Conservation (phyloP, 1,140 invertebrate genomes). For the Conus ventricosus region DNA sequence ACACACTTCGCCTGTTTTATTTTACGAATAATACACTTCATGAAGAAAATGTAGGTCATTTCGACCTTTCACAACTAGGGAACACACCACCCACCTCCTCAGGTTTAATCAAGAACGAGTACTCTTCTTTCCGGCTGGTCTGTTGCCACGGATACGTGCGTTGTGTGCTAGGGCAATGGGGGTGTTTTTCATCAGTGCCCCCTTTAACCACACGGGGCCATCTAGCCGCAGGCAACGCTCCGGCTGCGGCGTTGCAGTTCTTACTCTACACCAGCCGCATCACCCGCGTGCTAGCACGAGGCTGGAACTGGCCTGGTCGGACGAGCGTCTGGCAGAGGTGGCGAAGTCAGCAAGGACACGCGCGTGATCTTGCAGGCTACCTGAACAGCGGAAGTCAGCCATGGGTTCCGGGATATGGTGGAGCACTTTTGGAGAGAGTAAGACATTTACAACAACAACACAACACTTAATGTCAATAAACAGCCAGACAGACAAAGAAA, state of each 20-base stretch:
- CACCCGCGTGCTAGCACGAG: background rate
- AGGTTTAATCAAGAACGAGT: too few relatives aligned
- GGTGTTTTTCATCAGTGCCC: conserved; percentile 20
- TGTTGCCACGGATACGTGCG: background rate
- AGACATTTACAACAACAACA: background rate
- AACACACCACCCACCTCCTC: too few relatives aligned
- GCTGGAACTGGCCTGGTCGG: background rate
- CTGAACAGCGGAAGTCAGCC: conserved; percentile 33
- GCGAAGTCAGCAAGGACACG: conserved; percentile 41
- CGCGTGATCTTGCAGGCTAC: conserved; percentile 82
- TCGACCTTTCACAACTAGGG: too few relatives aligned
- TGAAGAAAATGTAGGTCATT: too few relatives aligned
- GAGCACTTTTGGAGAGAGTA: conserved; percentile 81
- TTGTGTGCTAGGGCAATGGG: conserved; percentile 38
- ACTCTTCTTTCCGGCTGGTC: too few relatives aligned
- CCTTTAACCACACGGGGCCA: conserved; percentile 48
- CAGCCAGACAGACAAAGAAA: too few relatives aligned
- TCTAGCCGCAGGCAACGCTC: conserved; percentile 38
- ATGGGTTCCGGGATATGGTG: conserved; percentile 84
- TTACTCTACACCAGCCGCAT: conserved; percentile 29
- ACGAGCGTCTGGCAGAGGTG: conserved; percentile 13
- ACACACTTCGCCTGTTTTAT: too few relatives aligned
- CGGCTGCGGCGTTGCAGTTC: conserved; percentile 26
- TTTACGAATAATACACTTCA: too few relatives aligned
- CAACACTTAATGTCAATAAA: too few relatives aligned